Evolutionary conservation across 1,140 invertebrate genomes (phyloP), one percentile per base, ranked within the genome.

Genomic region (Zaprionus taronus): DNA sequence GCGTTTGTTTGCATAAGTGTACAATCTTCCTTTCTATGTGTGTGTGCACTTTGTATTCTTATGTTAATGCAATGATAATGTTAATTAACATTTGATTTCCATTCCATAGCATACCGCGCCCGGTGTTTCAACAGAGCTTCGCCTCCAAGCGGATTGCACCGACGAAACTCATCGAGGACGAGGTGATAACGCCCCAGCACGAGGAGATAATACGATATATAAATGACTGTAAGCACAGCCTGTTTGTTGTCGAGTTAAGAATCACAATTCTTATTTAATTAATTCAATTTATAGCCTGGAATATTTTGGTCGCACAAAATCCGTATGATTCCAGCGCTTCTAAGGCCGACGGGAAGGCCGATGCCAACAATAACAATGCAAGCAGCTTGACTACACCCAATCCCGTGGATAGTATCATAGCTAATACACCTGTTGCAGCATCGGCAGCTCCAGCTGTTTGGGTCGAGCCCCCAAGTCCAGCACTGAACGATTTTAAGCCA

Each of bases 401-500:
- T 78, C 80, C 75, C 38, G 83, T 87, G 36, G 79, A 81, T 31
- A 83, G 80, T 76, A 83, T 89, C 15, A 83, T 86, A 31, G 80
- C 79, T 57, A 80, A 77, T 61, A 78, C 79, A 22, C 71, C 62
- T 38, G 72, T 82, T 34, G 60, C 69, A 34, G 65, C 72, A n/a
- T 81, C 76, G n/a, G 24, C 79, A 26, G 81, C 82, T 17, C 71
- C 91, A 11, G 96, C 95, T 85, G 96, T 96, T 86, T 95, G 96
- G 92, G 95, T 96, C 75, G 95, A 96, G 75, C 95, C 96, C 71
- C 95, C 96, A 2, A 96, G 95, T 81, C 94, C 95, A 53, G 93
- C 94, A 22, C 93, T 96, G 38, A 94, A 95, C 85, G 96, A 97
- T 91, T 97, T 97, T 89, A 96, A 97, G 85, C 96, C 96, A 9